Base-by-base conservation (phyloP, 2,888 invertebrate species). In the Pterobdella sp. region DNA sequence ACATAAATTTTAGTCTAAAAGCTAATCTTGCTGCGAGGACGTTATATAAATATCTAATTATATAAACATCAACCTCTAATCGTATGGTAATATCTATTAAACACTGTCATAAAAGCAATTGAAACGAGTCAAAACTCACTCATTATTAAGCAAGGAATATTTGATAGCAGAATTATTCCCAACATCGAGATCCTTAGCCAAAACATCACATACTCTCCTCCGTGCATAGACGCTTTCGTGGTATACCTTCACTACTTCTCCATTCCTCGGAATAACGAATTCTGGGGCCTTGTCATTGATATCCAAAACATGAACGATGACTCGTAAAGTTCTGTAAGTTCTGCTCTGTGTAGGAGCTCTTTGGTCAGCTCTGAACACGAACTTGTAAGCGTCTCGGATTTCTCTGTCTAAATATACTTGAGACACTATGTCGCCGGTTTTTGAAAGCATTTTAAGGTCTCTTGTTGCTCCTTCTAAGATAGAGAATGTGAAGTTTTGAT, bases 211-310 rank as follows among this genome's bases (percentile, higher is more conserved):
- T n/a, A 56, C 60, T 26, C 26, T 56, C 60, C 60, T 56, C 7
- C 60, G 60, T 3, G 60, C 60, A n/a, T 56, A 56, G 26, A 56
- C 60, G 14, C 60, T 26, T 56, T 56, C 60, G 18, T 56, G 60
- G 60, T 56, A 56, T 56, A 56, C 3, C 4, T 4, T 56, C 60
- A 56, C 7, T 26, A 18, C 60, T 26, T 56, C 60, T 14, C n/a
- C 60, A 26, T 56, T 22, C 60, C n/a, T 56, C n/a, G 60, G 60
- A 4, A 26, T 56, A 26, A 26, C 18, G 60, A 56, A 56, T 26
- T 56, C 60, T 56, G 60, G 60, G 3, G n/a, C 4, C n/a, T 56
- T 56, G 60, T 56, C 60, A 22, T 56, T 56, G 60, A 56, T 22
- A 56, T 56, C 60, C 4, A 56, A 22, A 4, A 56, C 60, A 22